Evolutionary conservation across 1,140 invertebrate species (phyloP), one percentile per base, ranked within the genome.

Genomic region (Zaprionus taronus): DNA sequence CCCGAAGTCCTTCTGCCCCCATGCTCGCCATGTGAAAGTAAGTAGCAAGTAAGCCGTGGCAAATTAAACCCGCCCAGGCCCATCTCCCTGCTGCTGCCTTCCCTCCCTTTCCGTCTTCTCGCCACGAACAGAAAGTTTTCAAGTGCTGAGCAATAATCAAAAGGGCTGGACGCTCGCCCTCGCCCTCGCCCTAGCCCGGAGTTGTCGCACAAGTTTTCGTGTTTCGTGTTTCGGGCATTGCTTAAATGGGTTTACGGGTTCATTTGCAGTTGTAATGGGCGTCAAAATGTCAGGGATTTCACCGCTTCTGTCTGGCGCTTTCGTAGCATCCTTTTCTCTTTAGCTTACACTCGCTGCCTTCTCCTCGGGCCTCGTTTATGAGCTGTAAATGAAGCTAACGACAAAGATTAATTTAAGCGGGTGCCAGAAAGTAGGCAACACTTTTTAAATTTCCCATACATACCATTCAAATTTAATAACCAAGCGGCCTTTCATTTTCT

Each of bases 241-340:
- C 79, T 77, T 85, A 89, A 90, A 90, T 85, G 85, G 85, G 82
- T 82, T 90, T 90, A 90, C 84, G 85, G 81, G 76, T 80, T 91
- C 79, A 91, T 90, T 90, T 90, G 68, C 82, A 90, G 81, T 82
- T 91, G 85, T 82, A 90, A 91, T 91, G 80, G 86, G 64, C 85
- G 76, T 85, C 89, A 71, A 90, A 89, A 90, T 85, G 73, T 61
- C 66, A 76, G 62, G 79, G 70, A 90, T 80, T 87, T 75, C 51
- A 41, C 24, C 73, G 68, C 65, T 67, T 79, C 62, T 38, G 47
- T 65, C 24, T 20, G 31, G 53, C 26, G 20, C 49, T 57, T 63
- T 49, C 7, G 51, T 60, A 55, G 64, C 73, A 72, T 67, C 53
- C 47, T 77, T 80, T 74, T 56, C 20, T 1, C 47, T 3, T 5